Evolutionary conservation across 2,113 vertebrate species (phyloP), one percentile per base, ranked within the genome.

Genomic region (Antechinus stuartii): DNA sequence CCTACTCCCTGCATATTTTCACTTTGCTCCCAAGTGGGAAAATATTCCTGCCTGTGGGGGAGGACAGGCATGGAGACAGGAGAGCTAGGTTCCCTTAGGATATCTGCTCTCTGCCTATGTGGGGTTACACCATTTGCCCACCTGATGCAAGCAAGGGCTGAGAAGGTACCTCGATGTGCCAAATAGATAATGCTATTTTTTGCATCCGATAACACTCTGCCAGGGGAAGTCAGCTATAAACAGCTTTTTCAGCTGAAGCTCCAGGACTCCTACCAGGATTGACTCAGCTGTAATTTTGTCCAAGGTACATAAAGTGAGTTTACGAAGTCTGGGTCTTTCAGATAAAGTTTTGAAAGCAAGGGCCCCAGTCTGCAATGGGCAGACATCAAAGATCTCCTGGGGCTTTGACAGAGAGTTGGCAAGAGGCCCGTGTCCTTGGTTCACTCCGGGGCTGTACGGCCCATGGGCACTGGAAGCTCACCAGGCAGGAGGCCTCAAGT

Each of bases 341-440:
- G 97, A 97, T 98, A 98, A 96, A 98, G 97, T 97, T 97, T 97
- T 97, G 94, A 97, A 97, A 98, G 95, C 96, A 97, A 96, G 97
- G 97, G 97, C 95, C 96, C 95, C 94, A 96, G 94, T 96, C 94
- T 89, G 76, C 96, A 94, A 97, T 53, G 46, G 22, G 94, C 95
- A 93, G 96, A 98, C 97, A 97, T 98, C 96, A 98, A 97, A 98
- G 97, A 92, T 94, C 96, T 95, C 98, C 96, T 94, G 84, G 96
- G 95, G 97, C 42, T 90, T 90, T 84, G 97, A 92, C 95, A 84
- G 91, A 93, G 93, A 91, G 90, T 27, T 97, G 98, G 97, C 97
- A 91, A 46, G 50, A 26, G 90, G 96, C 96, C 96, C 30, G 93
- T 93, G 97, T 97, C 98, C 98, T 97, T 94, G 93, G 93, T 97